phyloP scores from a whole-genome alignment of 2,888 invertebrate genomes.

The Antitype chi region DNA sequence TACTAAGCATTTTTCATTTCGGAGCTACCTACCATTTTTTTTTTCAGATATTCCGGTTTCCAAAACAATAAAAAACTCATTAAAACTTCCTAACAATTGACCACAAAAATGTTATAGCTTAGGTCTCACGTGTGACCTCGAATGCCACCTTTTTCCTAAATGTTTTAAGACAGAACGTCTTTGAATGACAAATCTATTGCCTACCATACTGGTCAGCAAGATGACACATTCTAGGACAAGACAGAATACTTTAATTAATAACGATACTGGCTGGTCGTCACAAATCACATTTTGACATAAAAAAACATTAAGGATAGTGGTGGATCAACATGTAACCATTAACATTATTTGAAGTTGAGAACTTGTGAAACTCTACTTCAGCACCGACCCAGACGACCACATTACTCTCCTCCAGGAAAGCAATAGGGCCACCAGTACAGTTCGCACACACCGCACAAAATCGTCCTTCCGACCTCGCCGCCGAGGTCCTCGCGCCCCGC shows the following conservation, averaged over 20 bases:
- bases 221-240: conserved; percentile 42
- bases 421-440: no score
- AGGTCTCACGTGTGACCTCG: conserved; percentile 9
- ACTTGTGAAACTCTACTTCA: background rate
- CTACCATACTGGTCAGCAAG: conserved; percentile 40
- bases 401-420: no score
- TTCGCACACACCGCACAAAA: no score
- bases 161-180: conserved; percentile 8
- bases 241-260: background rate
- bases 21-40: background rate
- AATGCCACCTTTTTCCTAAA: conserved; percentile 6
- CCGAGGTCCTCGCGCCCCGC: no score
- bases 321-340: no score
- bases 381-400: no score
- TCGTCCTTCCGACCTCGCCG: no score
- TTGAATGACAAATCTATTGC: conserved; percentile 12
- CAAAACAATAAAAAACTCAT: background rate
- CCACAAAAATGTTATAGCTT: background rate
- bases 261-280: background rate
- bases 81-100: conserved; percentile 22
- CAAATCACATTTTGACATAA: background rate
- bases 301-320: background rate
- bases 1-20: background rate
- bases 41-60: background rate
- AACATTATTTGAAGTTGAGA: background rate